Percentiles rank a stretch among this genome's conserved stretches.
These are phyloP conservation scores for Sturnira hondurensis DNA, from an alignment of 2,113 vertebrate species.

Conservation along the genomic window DNA sequence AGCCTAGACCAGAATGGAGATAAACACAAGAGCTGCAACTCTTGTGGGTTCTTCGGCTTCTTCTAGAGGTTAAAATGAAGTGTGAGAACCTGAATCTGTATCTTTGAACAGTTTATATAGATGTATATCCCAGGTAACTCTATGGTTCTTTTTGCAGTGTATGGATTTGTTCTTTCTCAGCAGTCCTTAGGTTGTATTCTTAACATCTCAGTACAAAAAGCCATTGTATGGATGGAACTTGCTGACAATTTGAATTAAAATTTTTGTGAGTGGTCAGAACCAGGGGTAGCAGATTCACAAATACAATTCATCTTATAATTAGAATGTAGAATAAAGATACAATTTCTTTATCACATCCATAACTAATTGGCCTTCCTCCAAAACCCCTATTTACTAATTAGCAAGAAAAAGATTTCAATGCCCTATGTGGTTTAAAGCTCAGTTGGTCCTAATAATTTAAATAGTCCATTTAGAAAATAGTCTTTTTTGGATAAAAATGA, in stretches of 20 bases:
- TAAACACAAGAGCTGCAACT: not conserved
- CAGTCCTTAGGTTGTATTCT: not conserved
- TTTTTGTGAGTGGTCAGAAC: not conserved
- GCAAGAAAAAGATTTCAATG: not conserved
- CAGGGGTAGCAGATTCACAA: not conserved
- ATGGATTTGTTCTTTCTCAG: not conserved
- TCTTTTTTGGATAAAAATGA: not conserved
- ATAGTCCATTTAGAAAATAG: not conserved
- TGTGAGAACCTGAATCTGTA: not conserved
- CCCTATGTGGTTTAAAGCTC: not conserved
- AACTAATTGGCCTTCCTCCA: not conserved
- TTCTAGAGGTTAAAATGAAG: not conserved
- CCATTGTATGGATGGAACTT: not conserved
- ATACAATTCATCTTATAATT: not conserved
- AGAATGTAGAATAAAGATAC: not conserved
- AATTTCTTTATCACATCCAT: not conserved
- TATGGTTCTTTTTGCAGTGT: not conserved
- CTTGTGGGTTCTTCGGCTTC: not conserved
- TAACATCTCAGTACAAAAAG: not conserved
- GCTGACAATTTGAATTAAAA: not conserved
- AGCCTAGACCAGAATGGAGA: not conserved
- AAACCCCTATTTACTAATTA: constrained; percentile 34
- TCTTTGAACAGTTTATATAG: not conserved
- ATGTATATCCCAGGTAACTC: not conserved
- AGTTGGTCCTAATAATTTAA: not conserved